Percentiles rank a stretch among this genome's conserved stretches.
These are phyloP conservation scores for Dastarcus helophoroides DNA, from an alignment of 2,888 invertebrate genomes.

Conservation along the genomic window DNA sequence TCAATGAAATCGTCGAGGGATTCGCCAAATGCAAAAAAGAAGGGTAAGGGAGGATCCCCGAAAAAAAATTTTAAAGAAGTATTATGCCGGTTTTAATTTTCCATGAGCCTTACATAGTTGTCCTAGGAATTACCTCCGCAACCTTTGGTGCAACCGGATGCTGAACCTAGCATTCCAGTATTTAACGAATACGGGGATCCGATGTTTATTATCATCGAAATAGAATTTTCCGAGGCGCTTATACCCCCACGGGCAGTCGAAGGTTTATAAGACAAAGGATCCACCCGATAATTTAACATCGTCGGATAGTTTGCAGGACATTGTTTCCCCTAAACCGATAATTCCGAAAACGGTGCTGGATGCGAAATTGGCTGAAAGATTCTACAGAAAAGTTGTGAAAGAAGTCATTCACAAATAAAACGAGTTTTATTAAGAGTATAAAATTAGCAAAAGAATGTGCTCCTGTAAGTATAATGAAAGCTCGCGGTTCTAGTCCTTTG, in stretches of 20 bases:
- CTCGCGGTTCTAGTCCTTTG: no score
- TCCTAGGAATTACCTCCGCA: slow-evolving; percentile 15
- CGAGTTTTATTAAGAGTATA: no score
- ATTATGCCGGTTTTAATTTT: slow-evolving; percentile 3
- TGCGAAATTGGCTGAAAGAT: slow-evolving; percentile 22
- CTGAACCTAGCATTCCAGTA: slow-evolving; percentile 26
- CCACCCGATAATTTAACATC: no score
- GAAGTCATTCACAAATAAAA: slow-evolving; percentile 23
- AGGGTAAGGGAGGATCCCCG: slow-evolving; percentile 5
- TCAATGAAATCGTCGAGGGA: slow-evolving; percentile 7
- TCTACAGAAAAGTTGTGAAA: slow-evolving; percentile 25
- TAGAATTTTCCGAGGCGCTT: slow-evolving; percentile 29
- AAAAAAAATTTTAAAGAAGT: slow-evolving; percentile 9
- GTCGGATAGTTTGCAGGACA: slow-evolving; percentile 13
- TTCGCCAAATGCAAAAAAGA: slow-evolving; percentile 9
- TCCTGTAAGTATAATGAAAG: no score
- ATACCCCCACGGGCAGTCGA: slow-evolving; percentile 22
- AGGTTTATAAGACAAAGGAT: slow-evolving; percentile 15
- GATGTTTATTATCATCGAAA: slow-evolving; percentile 32
- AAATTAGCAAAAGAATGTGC: no score
- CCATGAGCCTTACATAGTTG: not conserved
- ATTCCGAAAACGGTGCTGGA: slow-evolving; percentile 23
- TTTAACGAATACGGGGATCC: slow-evolving; percentile 27
- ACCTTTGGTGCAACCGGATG: slow-evolving; percentile 18
- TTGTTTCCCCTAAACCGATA: slow-evolving; percentile 15